These are phyloP conservation scores for Aurelia coerulea DNA, from an alignment of 30 jellyfish, hydroid and myxozoan species.

Conservation along the genomic window DNA sequence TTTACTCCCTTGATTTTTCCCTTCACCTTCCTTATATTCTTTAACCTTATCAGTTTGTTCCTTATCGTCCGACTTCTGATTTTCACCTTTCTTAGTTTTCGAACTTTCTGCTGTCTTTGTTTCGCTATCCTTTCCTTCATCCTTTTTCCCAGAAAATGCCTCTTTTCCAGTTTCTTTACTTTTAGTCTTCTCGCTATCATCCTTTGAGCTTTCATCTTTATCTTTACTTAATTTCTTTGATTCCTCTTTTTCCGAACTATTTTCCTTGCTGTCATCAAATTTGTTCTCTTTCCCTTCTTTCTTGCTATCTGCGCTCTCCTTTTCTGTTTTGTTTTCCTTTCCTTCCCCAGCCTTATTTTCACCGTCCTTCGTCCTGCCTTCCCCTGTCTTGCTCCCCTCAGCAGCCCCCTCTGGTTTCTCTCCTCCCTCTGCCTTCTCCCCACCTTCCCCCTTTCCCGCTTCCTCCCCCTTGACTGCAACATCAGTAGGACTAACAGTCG, in stretches of 20 bases:
- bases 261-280: not conserved
- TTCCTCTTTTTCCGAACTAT: slow-evolving; percentile 6
- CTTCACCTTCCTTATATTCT: not conserved
- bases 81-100: not conserved
- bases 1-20: not conserved
- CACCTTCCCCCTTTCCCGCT: slow-evolving; percentile 6
- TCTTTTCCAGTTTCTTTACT: not conserved
- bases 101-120: no score
- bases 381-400: slow-evolving; percentile 7
- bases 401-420: slow-evolving; percentile 1
- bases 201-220: not conserved
- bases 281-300: slow-evolving; percentile 2
- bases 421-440: slow-evolving; percentile 4
- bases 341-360: slow-evolving; percentile 11
- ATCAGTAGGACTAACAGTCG: slow-evolving; percentile 56
- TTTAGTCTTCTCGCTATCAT: not conserved
- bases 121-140: not conserved
- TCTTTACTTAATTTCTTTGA: not conserved
- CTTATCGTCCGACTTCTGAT: not conserved
- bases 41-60: no score
- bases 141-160: not conserved
- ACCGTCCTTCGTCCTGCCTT: not conserved
- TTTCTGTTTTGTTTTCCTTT: slow-evolving; percentile 9
- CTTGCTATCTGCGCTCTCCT: not conserved
- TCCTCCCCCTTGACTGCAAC: slow-evolving; percentile 14